A percentile compares a stretch with the other conserved stretches of the same genome.
Evolutionary conservation across 2,888 invertebrate genomes (phyloP).

Genomic region (Stenoptilia bipunctidactyla): DNA sequence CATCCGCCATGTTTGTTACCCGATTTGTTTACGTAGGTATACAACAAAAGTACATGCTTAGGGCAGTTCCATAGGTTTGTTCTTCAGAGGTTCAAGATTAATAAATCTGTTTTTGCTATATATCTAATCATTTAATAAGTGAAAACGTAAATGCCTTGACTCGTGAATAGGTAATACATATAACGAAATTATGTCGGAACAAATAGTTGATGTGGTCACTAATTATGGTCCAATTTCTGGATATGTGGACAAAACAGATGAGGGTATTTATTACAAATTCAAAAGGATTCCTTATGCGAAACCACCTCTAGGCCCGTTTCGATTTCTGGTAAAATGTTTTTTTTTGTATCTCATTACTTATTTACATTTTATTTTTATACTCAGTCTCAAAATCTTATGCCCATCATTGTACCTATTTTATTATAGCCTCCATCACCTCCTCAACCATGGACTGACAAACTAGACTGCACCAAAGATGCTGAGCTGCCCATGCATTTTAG

Average conservation of each 20-base stretch:
- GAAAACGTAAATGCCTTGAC: too few species aligned
- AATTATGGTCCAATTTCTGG: slow-evolving; percentile 45
- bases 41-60: too few species aligned
- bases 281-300: slow-evolving; percentile 51
- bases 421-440: slow-evolving; percentile 46
- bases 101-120: too few species aligned
- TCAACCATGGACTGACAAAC: slow-evolving; percentile 32
- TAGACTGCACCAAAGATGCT: slow-evolving; percentile 40
- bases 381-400: neutral
- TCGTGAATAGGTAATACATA: too few species aligned
- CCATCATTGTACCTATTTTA: neutral
- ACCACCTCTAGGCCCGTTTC: slow-evolving; percentile 41
- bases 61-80: too few species aligned
- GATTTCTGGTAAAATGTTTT: slow-evolving; percentile 49
- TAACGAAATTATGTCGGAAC: too few species aligned
- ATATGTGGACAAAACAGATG: slow-evolving; percentile 27
- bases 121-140: too few species aligned
- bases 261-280: slow-evolving; percentile 37
- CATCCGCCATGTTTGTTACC: too few species aligned
- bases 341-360: neutral
- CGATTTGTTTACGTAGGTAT: too few species aligned
- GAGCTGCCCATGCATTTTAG: slow-evolving; percentile 23
- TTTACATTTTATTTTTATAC: neutral
- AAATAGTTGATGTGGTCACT: slow-evolving; percentile 21
- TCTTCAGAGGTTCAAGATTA: too few species aligned